Percentiles rank a stretch among this genome's conserved stretches.
phyloP scores from a whole-genome alignment of 2,888 invertebrate species.

The Drosophila fungiperda region DNA sequence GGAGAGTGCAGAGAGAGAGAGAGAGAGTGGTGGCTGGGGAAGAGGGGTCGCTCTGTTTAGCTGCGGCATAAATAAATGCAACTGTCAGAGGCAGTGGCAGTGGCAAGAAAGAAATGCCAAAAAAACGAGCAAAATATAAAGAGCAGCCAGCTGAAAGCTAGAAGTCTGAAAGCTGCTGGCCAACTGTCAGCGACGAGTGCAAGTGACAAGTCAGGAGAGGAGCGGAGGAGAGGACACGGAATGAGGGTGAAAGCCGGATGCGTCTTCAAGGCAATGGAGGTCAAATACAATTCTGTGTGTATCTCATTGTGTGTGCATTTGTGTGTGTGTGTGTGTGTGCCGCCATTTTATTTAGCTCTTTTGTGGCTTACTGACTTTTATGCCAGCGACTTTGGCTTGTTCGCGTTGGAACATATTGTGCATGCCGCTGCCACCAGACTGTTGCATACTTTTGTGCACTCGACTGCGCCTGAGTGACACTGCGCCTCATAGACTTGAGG shows the following conservation, averaged over 20 bases:
- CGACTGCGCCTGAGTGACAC: constrained; percentile 58
- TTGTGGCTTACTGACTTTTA: constrained; percentile 33
- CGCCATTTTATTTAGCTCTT: constrained; percentile 55
- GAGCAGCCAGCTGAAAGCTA: constrained; percentile 35
- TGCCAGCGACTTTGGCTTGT: constrained; percentile 22
- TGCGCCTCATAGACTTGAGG: constrained; percentile 24
- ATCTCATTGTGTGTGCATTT: constrained; percentile 1
- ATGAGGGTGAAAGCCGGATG: constrained; percentile 45
- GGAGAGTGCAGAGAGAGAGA: too few species aligned
- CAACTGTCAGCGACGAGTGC: constrained; percentile 72
- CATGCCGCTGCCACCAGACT: constrained; percentile 69
- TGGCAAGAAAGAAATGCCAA: constrained; percentile 27
- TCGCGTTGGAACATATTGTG: constrained; percentile 60
- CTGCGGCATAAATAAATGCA: constrained; percentile 69
- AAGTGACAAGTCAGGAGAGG: constrained; percentile 63
- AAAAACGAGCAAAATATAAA: constrained; percentile 2
- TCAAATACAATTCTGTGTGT: constrained; percentile 50
- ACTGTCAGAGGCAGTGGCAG: constrained; percentile 64
- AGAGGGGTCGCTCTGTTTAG: constrained; percentile 16
- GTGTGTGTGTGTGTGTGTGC: constrained; percentile 14
- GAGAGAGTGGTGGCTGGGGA: constrained; percentile 10
- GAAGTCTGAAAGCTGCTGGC: constrained; percentile 66
- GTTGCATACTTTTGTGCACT: constrained; percentile 71
- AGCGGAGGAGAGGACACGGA: constrained; percentile 23
- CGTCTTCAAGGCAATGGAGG: constrained; percentile 59